Evolutionary conservation across 2,797 vertebrate species (phyloP).

Genomic region (Adelosebastes latens): DNA sequence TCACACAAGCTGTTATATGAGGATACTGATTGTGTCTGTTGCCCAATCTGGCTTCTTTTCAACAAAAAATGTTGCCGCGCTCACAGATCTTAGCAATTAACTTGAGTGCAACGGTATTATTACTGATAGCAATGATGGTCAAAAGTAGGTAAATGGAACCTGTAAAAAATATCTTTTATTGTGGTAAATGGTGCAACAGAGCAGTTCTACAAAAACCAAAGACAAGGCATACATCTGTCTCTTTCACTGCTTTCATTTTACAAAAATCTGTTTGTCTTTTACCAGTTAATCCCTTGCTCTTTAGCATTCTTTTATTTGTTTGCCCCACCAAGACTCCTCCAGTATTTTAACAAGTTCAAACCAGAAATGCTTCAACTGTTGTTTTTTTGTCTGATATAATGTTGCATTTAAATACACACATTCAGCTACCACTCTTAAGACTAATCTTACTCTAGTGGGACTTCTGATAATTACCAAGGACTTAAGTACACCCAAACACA

Average conservation of each 20-base stretch:
- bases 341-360: not conserved
- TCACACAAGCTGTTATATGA: too few species aligned
- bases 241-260: not conserved
- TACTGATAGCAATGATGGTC: not conserved
- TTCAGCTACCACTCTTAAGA: not conserved
- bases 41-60: not conserved
- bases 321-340: not conserved
- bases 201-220: not conserved
- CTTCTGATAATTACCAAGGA: slow-evolving; percentile 31
- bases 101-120: not conserved
- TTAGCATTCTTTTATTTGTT: not conserved
- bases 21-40: not conserved
- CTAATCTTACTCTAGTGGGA: slow-evolving; percentile 10
- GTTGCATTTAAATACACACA: not conserved
- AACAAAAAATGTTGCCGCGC: not conserved
- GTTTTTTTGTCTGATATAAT: not conserved
- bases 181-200: not conserved
- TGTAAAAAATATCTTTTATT: not conserved
- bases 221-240: not conserved
- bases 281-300: not conserved
- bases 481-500: not conserved
- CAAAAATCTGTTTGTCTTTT: not conserved
- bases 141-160: not conserved
- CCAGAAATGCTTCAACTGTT: not conserved
- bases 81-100: not conserved